phyloP scores from a whole-genome alignment of 2,113 vertebrate species.

The Corydoras maculifer region DNA sequence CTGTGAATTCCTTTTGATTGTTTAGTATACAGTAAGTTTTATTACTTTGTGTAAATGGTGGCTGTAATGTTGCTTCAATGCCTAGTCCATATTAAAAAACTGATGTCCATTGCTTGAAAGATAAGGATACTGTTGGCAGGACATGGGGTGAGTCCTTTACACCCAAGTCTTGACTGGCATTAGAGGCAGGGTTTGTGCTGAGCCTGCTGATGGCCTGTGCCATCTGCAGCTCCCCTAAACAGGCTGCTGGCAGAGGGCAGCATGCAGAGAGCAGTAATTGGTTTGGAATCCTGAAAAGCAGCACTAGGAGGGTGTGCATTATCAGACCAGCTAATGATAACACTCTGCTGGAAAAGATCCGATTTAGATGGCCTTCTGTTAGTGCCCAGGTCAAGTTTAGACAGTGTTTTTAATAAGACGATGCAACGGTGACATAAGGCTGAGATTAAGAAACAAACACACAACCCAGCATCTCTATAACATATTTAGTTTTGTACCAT shows the following conservation, averaged over 20 bases:
- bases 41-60: no score
- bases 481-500: no score
- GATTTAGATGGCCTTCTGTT: conserved; percentile 33
- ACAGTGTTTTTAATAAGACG: conserved; percentile 13
- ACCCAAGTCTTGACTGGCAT: conserved; percentile 21
- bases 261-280: conserved; percentile 44
- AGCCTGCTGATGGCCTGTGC: conserved; percentile 29
- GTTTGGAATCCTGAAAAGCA: conserved; percentile 34
- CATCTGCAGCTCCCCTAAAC: conserved; percentile 37
- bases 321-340: conserved; percentile 41
- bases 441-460: neutral
- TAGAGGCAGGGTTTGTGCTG: conserved; percentile 35
- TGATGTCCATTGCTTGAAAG: no score
- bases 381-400: conserved; percentile 29
- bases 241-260: conserved; percentile 40
- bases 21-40: no score
- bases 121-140: neutral
- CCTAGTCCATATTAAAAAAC: neutral
- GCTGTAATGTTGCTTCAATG: neutral
- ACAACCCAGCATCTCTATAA: neutral
- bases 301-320: conserved; percentile 15
- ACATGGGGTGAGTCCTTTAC: conserved; percentile 15
- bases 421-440: neutral
- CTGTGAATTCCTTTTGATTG: no score
- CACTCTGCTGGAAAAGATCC: conserved; percentile 13